These are phyloP conservation scores for Schizothorax lantsangensis DNA, from an alignment of 2,797 vertebrate genomes.

Conservation along the genomic window DNA sequence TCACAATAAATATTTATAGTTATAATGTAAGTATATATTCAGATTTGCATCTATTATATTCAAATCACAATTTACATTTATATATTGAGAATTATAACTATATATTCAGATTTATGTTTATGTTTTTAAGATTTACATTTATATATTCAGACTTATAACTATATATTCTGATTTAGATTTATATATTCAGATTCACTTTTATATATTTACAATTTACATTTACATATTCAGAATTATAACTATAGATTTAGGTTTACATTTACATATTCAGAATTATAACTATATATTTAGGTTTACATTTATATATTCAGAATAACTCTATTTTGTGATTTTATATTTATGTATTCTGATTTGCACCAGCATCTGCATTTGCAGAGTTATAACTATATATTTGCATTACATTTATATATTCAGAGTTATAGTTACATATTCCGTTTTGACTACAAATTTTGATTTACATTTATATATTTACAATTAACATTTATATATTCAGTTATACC, in stretches of 20 bases:
- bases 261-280: neutral
- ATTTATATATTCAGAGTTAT: neutral
- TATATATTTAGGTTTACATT: too few relatives aligned
- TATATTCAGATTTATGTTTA: neutral
- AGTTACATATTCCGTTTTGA: accelerated
- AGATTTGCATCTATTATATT: neutral
- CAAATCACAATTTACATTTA: neutral
- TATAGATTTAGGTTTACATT: too few relatives aligned
- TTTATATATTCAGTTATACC: too few relatives aligned
- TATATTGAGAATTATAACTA: neutral
- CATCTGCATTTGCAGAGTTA: too few relatives aligned
- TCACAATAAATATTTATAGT: neutral
- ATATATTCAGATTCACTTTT: too few relatives aligned
- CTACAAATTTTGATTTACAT: neutral
- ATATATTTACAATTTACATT: neutral
- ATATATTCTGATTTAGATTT: too few relatives aligned
- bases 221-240: neutral
- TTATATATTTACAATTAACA: neutral
- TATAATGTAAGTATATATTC: neutral
- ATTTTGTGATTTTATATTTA: too few relatives aligned
- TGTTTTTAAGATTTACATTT: neutral
- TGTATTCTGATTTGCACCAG: too few relatives aligned
- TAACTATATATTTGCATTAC: too few relatives aligned
- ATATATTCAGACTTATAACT: neutral
- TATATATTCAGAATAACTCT: neutral